Evolutionary conservation across 2,888 invertebrate genomes (phyloP), one percentile per base, ranked within the genome.

Genomic region (Lepidochitona cinerea): DNA sequence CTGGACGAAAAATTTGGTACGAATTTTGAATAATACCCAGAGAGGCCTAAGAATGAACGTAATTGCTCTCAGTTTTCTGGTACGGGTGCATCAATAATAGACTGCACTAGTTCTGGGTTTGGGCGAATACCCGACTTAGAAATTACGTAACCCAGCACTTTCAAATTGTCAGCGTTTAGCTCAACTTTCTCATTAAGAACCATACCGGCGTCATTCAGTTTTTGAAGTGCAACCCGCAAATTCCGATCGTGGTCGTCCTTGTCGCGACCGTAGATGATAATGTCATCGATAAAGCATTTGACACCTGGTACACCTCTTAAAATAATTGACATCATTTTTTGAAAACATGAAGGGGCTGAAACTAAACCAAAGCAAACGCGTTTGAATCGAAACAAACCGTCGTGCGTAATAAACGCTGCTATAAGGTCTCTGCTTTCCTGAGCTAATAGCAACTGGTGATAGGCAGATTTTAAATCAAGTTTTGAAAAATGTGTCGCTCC

Each of bases 181-280:
- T 71, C 76, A 49, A 79, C 79, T 67, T 78, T 82, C 32, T 79
- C 67, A 49, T 78, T 80, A 23, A 81, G 73, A 0, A 75, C 78
- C 7, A 80, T 49, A 0, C 77, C 75, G n/a, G 75, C 70, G 14
- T 68, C 67, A 67, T 76, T 29, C 1, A 78, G 29, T 4, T 65
- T 41, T 18, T 71, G 9, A 0, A 74, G 67, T 0, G 78, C 79
- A 12, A n/a, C 49, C 1, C 67, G 29, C 14, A 76, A n/a, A 7
- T 68, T 33, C 52, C 65, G n/a, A 66, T 81, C 76, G 66, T 79
- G 81, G 23, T 70, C 74, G 18, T 41, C 23, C 66, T 73, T 59
- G 37, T 52, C 67, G 3, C 23, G 26, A 0, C 73, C 78, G 29
- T 69, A 69, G 18, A 82, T 64, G 7, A 81, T 69, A 29, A 79